Conservation (phyloP, 92 coral and sea anemone genomes). For the Epizoanthus scotinus region DNA sequence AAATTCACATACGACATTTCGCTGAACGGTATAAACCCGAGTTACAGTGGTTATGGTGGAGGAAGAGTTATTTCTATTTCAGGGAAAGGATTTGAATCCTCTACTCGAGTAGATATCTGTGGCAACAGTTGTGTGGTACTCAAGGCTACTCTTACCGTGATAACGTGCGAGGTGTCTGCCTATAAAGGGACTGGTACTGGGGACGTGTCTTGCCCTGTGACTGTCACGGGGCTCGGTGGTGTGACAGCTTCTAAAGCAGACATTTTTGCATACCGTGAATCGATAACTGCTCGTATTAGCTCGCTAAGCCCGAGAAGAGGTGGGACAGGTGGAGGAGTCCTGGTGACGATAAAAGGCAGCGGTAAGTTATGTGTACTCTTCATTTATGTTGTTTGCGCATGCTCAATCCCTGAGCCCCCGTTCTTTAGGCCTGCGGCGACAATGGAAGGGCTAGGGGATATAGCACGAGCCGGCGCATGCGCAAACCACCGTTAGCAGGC, state of each 20-base stretch:
- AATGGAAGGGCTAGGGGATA: too few relatives aligned
- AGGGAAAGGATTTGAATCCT: slow-evolving; percentile 69
- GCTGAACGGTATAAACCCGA: slow-evolving; percentile 48
- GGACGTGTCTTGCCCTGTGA: slow-evolving; percentile 52
- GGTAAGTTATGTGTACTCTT: slow-evolving; percentile 54
- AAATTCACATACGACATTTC: slow-evolving; percentile 64
- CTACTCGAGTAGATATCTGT: slow-evolving; percentile 56
- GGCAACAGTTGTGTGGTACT: slow-evolving; percentile 34
- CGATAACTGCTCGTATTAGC: slow-evolving; percentile 73
- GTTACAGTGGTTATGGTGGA: slow-evolving; percentile 79
- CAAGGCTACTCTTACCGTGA: slow-evolving; percentile 39
- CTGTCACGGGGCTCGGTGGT: slow-evolving; percentile 36
- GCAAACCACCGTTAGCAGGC: too few relatives aligned
- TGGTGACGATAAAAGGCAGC: slow-evolving; percentile 66
- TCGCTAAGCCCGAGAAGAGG: slow-evolving; percentile 79
- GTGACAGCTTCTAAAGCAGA: slow-evolving; percentile 39
- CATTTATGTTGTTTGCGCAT: too few relatives aligned
- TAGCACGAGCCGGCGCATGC: too few relatives aligned
- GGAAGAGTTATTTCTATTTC: slow-evolving; percentile 65
- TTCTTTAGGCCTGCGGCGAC: too few relatives aligned
- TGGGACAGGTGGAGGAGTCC: slow-evolving; percentile 89
- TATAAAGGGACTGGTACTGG: slow-evolving; percentile 40
- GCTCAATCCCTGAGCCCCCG: too few relatives aligned
- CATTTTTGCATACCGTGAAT: slow-evolving; percentile 59
- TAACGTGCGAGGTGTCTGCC: slow-evolving; percentile 62